A percentile compares a stretch with the other conserved stretches of the same genome.
Conservation (phyloP, 2,888 invertebrate genomes). For the Phymatocera aterrima region DNA sequence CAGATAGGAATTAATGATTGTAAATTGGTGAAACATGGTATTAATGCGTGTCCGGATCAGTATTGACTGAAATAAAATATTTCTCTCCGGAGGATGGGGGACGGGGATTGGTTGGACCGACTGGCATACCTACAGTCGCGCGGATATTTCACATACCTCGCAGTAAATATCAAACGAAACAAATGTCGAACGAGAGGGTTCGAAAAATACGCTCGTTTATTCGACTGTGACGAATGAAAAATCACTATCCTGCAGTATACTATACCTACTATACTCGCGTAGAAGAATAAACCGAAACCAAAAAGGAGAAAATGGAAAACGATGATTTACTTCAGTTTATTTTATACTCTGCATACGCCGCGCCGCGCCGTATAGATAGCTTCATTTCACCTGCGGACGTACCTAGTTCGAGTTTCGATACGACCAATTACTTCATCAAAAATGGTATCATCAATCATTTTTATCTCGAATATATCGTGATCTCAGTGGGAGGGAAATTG, state of each 20-base stretch:
- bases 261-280: background rate
- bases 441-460: background rate
- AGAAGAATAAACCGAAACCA: too few relatives aligned
- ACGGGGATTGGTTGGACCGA: slow-evolving; percentile 8
- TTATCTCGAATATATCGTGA: background rate
- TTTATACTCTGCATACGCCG: background rate
- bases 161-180: slow-evolving; percentile 24
- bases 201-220: slow-evolving; percentile 21
- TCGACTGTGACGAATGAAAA: slow-evolving; percentile 16
- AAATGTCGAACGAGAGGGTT: background rate
- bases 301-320: background rate
- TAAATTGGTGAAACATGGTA: slow-evolving; percentile 9
- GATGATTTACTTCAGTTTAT: background rate
- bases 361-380: background rate
- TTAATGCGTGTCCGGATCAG: slow-evolving; percentile 8
- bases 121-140: too few relatives aligned
- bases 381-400: background rate
- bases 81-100: background rate
- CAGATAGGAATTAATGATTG: background rate
- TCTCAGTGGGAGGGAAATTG: background rate
- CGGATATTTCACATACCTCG: slow-evolving; percentile 7
- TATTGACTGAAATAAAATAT: slow-evolving; percentile 29
- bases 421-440: slow-evolving; percentile 3
- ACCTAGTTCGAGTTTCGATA: background rate
- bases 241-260: background rate